Percentiles rank a stretch among this genome's conserved stretches.
These are phyloP conservation scores for Nibea coibor DNA, from an alignment of 2,113 vertebrate species.

Conservation along the genomic window DNA sequence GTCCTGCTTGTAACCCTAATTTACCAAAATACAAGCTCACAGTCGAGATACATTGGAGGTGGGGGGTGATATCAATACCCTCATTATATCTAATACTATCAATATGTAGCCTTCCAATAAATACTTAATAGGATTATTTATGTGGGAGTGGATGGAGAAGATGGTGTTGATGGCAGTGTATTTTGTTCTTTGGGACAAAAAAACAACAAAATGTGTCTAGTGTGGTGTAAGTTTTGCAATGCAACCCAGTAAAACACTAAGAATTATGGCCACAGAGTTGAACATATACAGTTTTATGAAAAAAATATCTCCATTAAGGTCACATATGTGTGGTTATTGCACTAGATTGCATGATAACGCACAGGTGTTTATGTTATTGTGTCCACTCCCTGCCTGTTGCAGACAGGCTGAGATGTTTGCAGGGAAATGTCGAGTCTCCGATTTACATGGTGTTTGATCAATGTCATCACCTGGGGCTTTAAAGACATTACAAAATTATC, in stretches of 20 bases:
- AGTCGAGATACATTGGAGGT: not conserved
- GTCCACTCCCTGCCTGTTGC: slow-evolving; percentile 19
- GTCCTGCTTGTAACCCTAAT: not conserved
- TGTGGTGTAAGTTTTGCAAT: not conserved
- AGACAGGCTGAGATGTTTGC: slow-evolving; percentile 30
- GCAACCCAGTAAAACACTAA: not conserved
- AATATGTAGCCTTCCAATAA: not conserved
- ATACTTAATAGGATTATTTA: not conserved
- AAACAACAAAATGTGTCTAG: not conserved
- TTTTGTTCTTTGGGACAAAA: not conserved
- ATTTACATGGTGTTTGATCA: slow-evolving; percentile 66
- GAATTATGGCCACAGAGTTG: not conserved
- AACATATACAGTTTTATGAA: not conserved
- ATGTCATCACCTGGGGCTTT: slow-evolving; percentile 53
- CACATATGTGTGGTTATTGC: not conserved
- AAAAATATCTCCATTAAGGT: not conserved
- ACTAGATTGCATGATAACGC: not conserved
- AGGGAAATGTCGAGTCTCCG: slow-evolving; percentile 37
- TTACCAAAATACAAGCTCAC: not conserved
- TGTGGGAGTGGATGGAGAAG: not conserved
- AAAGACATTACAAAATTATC: slow-evolving; percentile 66
- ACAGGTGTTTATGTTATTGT: slow-evolving; percentile 17
- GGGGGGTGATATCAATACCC: not conserved
- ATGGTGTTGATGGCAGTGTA: not conserved
- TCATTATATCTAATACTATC: not conserved